These are phyloP conservation scores for Malurus elegans DNA, from an alignment of 2,113 vertebrate genomes.

Conservation along the genomic window DNA sequence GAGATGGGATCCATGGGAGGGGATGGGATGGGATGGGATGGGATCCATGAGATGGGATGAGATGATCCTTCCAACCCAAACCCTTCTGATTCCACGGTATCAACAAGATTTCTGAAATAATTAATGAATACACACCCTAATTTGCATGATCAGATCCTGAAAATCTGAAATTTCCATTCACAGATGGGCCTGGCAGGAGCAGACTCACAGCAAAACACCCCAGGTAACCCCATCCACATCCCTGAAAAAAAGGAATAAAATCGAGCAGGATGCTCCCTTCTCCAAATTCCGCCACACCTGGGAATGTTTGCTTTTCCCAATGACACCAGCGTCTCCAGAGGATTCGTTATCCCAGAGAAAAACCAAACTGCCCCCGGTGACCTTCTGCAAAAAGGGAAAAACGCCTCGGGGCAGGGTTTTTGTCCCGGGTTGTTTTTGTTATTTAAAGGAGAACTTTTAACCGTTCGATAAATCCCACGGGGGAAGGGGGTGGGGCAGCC, in stretches of 20 bases:
- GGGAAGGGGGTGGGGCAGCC: background rate
- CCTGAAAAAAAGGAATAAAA: background rate
- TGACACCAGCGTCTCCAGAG: background rate
- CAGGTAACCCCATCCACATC: background rate
- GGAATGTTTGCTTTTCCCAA: background rate
- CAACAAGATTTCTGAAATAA: background rate
- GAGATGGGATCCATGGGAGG: too few species aligned
- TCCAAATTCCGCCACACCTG: background rate
- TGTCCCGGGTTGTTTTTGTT: background rate
- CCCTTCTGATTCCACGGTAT: background rate
- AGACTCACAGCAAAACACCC: background rate
- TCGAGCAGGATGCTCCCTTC: background rate
- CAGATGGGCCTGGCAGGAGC: background rate
- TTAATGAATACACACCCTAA: background rate
- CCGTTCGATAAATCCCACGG: background rate
- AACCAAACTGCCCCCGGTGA: background rate
- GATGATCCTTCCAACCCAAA: background rate
- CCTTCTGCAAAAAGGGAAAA: conserved; percentile 26
- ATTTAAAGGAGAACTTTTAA: background rate
- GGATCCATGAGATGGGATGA: background rate
- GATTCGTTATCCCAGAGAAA: background rate
- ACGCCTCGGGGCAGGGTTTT: background rate
- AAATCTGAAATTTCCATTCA: background rate
- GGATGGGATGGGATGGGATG: too few species aligned
- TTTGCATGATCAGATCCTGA: background rate